A percentile compares a stretch with the other conserved stretches of the same genome.
These are phyloP conservation scores for Epinotia nisella DNA, from an alignment of 2,888 invertebrate genomes.

Conservation along the genomic window DNA sequence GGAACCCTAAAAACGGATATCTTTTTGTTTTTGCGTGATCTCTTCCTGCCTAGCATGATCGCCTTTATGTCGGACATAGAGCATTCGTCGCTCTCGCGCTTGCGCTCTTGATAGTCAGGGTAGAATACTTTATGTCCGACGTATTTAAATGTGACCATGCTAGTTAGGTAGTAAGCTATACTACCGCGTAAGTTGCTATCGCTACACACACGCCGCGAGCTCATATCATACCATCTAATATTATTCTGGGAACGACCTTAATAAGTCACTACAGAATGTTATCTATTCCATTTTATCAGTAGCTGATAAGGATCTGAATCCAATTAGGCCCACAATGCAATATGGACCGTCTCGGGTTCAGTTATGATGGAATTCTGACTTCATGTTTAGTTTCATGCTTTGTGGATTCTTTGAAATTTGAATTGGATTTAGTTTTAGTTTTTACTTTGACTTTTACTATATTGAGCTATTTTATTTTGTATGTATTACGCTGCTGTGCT, in stretches of 20 bases:
- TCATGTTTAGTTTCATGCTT: slow-evolving; percentile 48
- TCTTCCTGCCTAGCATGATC: too few relatives aligned
- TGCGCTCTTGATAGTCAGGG: too few relatives aligned
- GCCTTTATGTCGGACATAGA: too few relatives aligned
- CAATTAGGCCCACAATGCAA: slow-evolving; percentile 85
- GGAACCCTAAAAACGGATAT: too few relatives aligned
- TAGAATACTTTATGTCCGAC: too few relatives aligned
- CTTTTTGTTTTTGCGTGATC: too few relatives aligned
- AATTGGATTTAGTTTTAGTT: slow-evolving; percentile 25
- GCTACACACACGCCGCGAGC: slow-evolving; percentile 66
- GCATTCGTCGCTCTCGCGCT: too few relatives aligned
- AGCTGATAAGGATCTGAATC: slow-evolving; percentile 82
- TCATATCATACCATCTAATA: slow-evolving; percentile 83
- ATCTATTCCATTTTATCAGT: slow-evolving; percentile 85
- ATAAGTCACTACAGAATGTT: slow-evolving; percentile 86
- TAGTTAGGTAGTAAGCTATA: background rate
- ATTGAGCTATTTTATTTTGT: background rate
- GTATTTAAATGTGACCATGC: too few relatives aligned
- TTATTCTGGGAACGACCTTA: slow-evolving; percentile 86
- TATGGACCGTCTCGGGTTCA: slow-evolving; percentile 76
- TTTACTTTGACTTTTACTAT: too few relatives aligned
- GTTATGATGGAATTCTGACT: slow-evolving; percentile 73
- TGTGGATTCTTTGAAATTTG: slow-evolving; percentile 39
- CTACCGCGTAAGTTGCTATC: slow-evolving; percentile 46
- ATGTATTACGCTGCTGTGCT: background rate